Evolutionary conservation across 1,140 invertebrate genomes (phyloP), one percentile per base, ranked within the genome.

Genomic region (Leptinotarsa texana): DNA sequence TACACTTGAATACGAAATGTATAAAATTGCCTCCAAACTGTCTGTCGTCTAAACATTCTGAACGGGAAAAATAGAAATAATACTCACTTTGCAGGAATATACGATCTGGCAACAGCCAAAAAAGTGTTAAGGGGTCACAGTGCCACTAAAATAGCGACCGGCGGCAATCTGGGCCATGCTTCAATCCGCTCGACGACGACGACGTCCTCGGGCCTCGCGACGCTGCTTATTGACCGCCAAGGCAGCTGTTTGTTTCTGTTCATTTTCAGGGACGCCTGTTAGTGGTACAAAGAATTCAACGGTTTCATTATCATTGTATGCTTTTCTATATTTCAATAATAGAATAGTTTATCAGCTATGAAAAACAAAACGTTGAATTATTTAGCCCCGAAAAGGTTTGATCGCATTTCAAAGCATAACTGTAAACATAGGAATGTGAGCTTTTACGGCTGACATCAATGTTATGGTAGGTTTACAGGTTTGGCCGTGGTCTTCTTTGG

Each of bases 141-240:
- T 75, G 74, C 70, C 70, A 75, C 65, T 68, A 75, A 75, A 75
- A 75, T 75, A 75, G 74, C 74, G 74, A 49, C 24, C 57, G 42
- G 33, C 24, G 42, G 42, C 24, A 47, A 51, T 74, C 73, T 66
- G 63, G 63, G 63, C 63, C 63, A 22, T 66, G 63, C 63, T 15
- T 73, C 66, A 63, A 73, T 69, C 70, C 48, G 24, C 70, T 68
- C 69, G 62, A 42, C 70, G 15, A 15, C n/a, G 15, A 57, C 51
- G 51, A 57, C 51, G n/a, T 57, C 51, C 51, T 57, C 17, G 51
- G 51, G 51, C 51, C n/a, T 57, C 51, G 51, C 51, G 51, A 57
- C 51, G 51, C 51, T 57, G 51, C 51, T 57, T 57, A 57, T 57
- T 57, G 51, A 57, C 51, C 51, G 51, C 51, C 51, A 57, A 57